Evolutionary conservation across 64 coral and sea anemone genomes (phyloP).

Genomic region (Platygyra sinensis): DNA sequence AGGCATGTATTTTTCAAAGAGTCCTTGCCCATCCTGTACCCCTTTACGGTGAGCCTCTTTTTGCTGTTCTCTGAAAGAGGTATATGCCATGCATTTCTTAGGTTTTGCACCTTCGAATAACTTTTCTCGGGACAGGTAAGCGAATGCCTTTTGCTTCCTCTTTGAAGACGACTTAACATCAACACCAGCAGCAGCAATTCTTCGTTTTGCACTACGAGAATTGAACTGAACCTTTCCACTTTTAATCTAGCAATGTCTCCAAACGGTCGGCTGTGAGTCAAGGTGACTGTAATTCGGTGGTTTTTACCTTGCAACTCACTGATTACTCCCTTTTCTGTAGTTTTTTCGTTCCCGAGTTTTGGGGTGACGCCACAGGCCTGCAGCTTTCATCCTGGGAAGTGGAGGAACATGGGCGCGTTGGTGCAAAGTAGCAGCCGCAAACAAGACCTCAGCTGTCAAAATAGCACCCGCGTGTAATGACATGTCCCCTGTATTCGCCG

Average conservation of each 20-base stretch:
- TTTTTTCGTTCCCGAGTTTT: conserved; percentile 46
- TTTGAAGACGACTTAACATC: conserved; percentile 54
- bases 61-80: conserved; percentile 4
- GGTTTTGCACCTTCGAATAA: too few relatives aligned
- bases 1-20: conserved; percentile 43
- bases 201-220: conserved; percentile 41
- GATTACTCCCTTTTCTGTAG: conserved; percentile 39
- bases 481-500: conserved; percentile 23
- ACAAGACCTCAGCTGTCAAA: conserved; percentile 50
- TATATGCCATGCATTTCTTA: neutral
- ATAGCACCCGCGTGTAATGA: conserved; percentile 52
- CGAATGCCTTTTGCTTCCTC: conserved; percentile 2
- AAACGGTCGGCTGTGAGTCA: conserved; percentile 52
- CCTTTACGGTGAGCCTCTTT: conserved; percentile 49
- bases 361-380: conserved; percentile 34
- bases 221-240: conserved; percentile 59
- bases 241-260: conserved; percentile 56
- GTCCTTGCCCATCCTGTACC: conserved; percentile 27
- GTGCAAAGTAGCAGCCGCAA: conserved; percentile 48
- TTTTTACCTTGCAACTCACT: conserved; percentile 64
- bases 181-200: conserved; percentile 41
- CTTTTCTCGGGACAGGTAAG: too few relatives aligned
- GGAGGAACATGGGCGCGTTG: conserved; percentile 59
- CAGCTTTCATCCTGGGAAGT: conserved; percentile 21
- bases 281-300: conserved; percentile 48